Conservation (phyloP, 64 coral and sea anemone species). For the Porites lutea region DNA sequence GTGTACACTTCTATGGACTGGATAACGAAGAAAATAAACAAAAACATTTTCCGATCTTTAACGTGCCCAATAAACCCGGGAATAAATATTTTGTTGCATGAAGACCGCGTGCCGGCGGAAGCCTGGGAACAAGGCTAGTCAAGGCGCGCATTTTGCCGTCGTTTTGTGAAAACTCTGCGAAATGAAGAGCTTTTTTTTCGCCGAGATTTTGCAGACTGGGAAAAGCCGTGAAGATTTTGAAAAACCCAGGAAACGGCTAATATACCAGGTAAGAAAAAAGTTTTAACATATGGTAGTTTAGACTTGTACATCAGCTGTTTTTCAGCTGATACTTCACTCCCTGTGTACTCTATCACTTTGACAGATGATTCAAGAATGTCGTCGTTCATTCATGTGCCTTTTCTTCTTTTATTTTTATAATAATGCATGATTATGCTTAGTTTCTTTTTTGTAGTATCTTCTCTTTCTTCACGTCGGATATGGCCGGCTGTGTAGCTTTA, state of each 20-base stretch:
- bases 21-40: no score
- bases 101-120: neutral
- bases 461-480: no score
- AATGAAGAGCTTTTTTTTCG: neutral
- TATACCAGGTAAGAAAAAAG: constrained; percentile 36
- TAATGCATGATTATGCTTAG: no score
- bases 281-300: constrained; percentile 10
- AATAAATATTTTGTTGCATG: no score
- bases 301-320: neutral
- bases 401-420: no score
- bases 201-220: constrained; percentile 18
- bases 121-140: constrained; percentile 56
- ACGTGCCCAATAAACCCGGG: no score
- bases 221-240: constrained; percentile 29
- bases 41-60: no score
- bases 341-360: neutral
- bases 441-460: no score
- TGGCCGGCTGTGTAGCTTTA: no score
- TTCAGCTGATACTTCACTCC: neutral
- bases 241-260: constrained; percentile 40
- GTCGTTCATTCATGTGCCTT: no score
- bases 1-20: neutral
- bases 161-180: neutral
- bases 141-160: neutral
- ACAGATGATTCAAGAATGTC: no score